These are phyloP conservation scores for Coecobrya sp. DNA, from an alignment of 2,888 invertebrate genomes.

Conservation along the genomic window DNA sequence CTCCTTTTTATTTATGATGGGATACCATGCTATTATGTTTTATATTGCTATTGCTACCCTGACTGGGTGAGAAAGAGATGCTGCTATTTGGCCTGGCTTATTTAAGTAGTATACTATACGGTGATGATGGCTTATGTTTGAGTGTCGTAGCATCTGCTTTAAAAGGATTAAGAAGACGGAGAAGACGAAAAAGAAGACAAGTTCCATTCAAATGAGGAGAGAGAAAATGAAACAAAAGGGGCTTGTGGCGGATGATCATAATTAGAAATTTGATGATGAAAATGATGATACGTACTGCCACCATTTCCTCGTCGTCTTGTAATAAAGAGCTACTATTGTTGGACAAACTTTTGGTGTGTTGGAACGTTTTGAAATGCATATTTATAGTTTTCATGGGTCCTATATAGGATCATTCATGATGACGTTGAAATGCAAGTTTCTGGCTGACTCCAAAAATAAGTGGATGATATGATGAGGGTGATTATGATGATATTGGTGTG, in stretches of 20 bases:
- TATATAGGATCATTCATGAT: constrained; percentile 4
- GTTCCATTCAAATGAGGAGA: constrained; percentile 47
- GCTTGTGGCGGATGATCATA: constrained; percentile 65
- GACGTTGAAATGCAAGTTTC: background rate
- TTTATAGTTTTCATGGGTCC: background rate
- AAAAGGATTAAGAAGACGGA: constrained; percentile 65
- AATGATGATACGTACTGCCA: background rate
- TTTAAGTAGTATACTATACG: background rate
- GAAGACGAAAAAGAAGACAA: background rate
- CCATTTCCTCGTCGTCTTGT: background rate
- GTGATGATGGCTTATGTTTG: constrained; percentile 31
- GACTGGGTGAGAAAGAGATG: background rate
- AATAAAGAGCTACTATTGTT: background rate
- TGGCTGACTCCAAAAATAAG: background rate
- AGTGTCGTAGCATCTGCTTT: constrained; percentile 44
- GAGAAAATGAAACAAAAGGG: constrained; percentile 55
- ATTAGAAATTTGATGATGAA: constrained; percentile 68
- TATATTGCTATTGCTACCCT: too few species aligned
- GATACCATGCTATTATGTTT: constrained; percentile 49
- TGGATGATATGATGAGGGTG: constrained; percentile 32
- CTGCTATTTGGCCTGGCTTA: background rate
- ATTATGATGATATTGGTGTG: constrained; percentile 9
- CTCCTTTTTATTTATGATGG: constrained; percentile 54
- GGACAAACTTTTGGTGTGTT: background rate
- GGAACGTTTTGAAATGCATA: background rate